Base-by-base conservation (phyloP, 2,113 vertebrate species). In the Hypanus sabinus region DNA sequence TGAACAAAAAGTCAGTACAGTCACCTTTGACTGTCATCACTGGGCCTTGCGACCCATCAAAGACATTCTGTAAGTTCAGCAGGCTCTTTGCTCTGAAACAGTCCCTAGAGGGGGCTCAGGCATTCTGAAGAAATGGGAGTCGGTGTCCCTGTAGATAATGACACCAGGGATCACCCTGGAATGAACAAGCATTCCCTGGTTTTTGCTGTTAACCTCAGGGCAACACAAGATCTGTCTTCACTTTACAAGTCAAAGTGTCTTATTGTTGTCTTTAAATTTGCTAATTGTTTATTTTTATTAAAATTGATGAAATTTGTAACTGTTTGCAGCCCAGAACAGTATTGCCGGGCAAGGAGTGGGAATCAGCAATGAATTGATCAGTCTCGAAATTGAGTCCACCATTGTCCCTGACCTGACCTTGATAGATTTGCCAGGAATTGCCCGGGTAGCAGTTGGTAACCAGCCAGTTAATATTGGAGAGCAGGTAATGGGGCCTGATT, bases 351-450 rank as follows among this genome's bases (percentile, higher is more conserved):
- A 36, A 10, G 46, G 85, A 75, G 0, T 30, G 9, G 94, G 46
- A 87, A 94, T 94, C 83, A 94, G 94, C 57, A 0, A 11, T 22
- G 87, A 79, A 22, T n/a, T 88, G 30, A 94, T 94, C 80, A 94
- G 70, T n/a, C 73, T 94, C 0, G 33, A 94, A 75, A 77, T 94
- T 33, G 94, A 65, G 65, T 94, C 94, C 73, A 36, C 12, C 46
- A 76, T 16, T 27, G 85, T 76, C 5, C 94, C 94, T 62, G 94
- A 94, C 27, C 93, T 94, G 2, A 94, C 94, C 24, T 83, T 94
- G 33, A 94, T 94, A 38, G 94, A 94, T 55, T 85, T 94, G 27
- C 94, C 94, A 55, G 94, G 94, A n/a, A 94, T 94, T 0, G 94
- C 94, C 46, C 65, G 94, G 20, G 94, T 94, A 3, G 83, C 94